A percentile compares a stretch with the other conserved stretches of the same genome.
Conservation (phyloP, 1,140 invertebrate species). For the Trachymyrmex cornetzi region DNA sequence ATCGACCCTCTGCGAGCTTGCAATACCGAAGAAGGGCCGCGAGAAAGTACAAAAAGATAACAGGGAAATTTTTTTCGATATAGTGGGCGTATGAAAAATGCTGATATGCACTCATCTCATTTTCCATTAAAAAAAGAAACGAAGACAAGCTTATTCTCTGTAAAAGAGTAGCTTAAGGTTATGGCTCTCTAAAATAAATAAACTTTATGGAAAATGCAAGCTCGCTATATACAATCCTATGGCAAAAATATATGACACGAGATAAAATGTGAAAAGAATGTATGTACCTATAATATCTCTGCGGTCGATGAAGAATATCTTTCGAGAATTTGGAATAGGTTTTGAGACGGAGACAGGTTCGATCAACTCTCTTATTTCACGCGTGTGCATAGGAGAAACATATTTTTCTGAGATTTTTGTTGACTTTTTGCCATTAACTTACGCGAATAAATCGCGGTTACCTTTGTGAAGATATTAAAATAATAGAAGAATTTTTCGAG, state of each 20-base stretch:
- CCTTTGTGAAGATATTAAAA: slow-evolving; percentile 34
- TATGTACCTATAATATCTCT: background rate
- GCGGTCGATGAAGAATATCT: slow-evolving; percentile 9
- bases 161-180: background rate
- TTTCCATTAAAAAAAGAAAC: slow-evolving; percentile 24
- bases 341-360: background rate
- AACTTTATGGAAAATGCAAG: slow-evolving; percentile 7
- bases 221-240: background rate
- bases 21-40: slow-evolving; percentile 30
- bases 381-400: slow-evolving; percentile 30
- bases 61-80: slow-evolving; percentile 29
- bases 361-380: slow-evolving; percentile 27
- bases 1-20: slow-evolving; percentile 38
- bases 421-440: slow-evolving; percentile 26
- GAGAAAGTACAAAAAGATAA: slow-evolving; percentile 22
- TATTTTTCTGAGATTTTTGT: slow-evolving; percentile 37
- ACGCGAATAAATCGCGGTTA: background rate
- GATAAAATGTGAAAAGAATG: slow-evolving; percentile 34
- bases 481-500: slow-evolving; percentile 51
- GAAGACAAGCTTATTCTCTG: background rate
- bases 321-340: background rate
- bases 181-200: background rate
- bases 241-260: slow-evolving; percentile 1
- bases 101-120: background rate
- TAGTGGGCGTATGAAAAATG: slow-evolving; percentile 23